These are phyloP conservation scores for Spodoptera frugiperda DNA, from an alignment of 1,140 invertebrate species.

Conservation along the genomic window DNA sequence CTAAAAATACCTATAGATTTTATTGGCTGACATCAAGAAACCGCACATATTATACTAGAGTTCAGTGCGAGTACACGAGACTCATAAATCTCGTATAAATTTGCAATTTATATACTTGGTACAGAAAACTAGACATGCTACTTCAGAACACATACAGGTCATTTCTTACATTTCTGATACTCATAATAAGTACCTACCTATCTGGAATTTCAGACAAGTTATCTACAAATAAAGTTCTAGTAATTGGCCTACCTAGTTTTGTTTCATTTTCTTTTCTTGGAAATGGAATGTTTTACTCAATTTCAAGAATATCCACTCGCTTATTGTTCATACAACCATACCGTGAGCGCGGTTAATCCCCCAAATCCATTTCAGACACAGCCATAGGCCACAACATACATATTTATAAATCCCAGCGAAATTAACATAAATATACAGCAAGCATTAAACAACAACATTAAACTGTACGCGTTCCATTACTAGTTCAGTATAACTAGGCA, in stretches of 20 bases:
- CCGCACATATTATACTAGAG: too few relatives aligned
- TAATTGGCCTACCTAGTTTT: too few relatives aligned
- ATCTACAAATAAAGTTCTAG: too few relatives aligned
- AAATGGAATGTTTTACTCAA: background rate
- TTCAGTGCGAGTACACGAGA: background rate
- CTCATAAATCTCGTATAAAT: background rate
- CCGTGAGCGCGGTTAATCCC: background rate
- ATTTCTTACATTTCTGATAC: too few relatives aligned
- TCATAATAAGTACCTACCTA: too few relatives aligned
- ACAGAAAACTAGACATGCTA: too few relatives aligned
- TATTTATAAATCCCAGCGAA: slow-evolving; percentile 4
- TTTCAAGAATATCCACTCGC: slow-evolving; percentile 13
- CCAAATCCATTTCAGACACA: slow-evolving; percentile 1
- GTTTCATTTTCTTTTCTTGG: too few relatives aligned
- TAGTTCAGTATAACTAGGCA: background rate
- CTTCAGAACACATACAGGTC: too few relatives aligned
- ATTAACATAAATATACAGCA: too few relatives aligned
- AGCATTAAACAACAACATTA: background rate
- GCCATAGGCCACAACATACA: background rate
- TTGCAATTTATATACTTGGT: too few relatives aligned
- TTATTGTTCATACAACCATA: background rate
- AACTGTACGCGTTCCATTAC: slow-evolving; percentile 9
- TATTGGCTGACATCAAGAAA: too few relatives aligned
- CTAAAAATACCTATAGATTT: background rate
- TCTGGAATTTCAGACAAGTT: too few relatives aligned